phyloP scores from a whole-genome alignment of 2,888 invertebrate genomes.

The Agrochola litura region DNA sequence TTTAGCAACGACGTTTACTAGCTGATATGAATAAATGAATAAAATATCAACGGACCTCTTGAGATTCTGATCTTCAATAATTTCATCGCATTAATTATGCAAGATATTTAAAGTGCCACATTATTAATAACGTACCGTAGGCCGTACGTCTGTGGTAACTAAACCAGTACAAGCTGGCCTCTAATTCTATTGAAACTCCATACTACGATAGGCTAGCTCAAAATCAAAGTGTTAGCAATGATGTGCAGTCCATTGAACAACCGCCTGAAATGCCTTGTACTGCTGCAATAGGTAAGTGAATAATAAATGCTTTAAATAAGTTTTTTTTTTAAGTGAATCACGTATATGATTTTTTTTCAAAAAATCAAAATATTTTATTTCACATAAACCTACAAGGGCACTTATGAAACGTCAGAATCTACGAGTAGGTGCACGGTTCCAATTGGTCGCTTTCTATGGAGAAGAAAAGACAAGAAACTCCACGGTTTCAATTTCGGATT shows the following conservation, averaged over 20 bases:
- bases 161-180: background rate
- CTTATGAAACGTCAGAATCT: no score
- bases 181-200: background rate
- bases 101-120: background rate
- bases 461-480: no score
- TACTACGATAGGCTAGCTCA: background rate
- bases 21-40: constrained; percentile 10
- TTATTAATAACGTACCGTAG: background rate
- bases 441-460: no score
- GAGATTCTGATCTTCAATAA: constrained; percentile 11
- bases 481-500: no score
- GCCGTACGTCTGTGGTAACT: background rate
- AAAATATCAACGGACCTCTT: background rate
- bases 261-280: background rate
- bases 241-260: background rate
- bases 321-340: background rate
- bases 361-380: no score
- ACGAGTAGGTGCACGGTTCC: no score
- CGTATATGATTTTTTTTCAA: background rate
- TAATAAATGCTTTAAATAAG: background rate
- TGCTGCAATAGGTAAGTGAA: background rate
- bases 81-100: background rate
- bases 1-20: background rate
- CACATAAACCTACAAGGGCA: no score
- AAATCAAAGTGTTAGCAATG: background rate